Evolutionary conservation across 2,113 vertebrate genomes (phyloP).

Genomic region (Cathartes aura): DNA sequence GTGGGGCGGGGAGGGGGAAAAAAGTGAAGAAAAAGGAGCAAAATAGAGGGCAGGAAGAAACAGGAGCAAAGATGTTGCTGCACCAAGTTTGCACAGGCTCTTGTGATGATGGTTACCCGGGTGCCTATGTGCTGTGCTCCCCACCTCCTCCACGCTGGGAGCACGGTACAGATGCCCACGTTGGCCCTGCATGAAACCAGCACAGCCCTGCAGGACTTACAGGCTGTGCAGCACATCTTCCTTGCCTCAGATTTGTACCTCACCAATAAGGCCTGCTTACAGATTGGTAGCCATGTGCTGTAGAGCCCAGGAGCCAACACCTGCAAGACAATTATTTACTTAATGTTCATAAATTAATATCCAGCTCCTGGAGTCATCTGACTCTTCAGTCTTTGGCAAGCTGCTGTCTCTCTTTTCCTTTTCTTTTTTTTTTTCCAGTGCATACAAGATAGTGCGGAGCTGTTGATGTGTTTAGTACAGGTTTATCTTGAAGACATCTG

Average conservation of each 20-base stretch:
- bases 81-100: background rate
- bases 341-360: slow-evolving; percentile 28
- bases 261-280: background rate
- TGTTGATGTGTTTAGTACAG: slow-evolving; percentile 63
- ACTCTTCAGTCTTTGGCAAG: slow-evolving; percentile 49
- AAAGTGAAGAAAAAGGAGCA: background rate
- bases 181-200: background rate
- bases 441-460: slow-evolving; percentile 50
- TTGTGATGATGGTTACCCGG: accelerated
- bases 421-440: background rate
- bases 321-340: slow-evolving; percentile 65
- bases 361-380: slow-evolving; percentile 38
- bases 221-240: background rate
- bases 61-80: background rate
- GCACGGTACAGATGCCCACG: accelerated
- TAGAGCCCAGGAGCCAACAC: slow-evolving; percentile 44
- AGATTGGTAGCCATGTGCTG: background rate
- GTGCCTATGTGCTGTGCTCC: background rate
- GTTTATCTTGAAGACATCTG: slow-evolving; percentile 77
- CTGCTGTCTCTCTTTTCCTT: background rate
- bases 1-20: background rate
- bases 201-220: background rate
- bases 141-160: background rate
- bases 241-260: background rate
- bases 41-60: background rate